These are phyloP conservation scores for Uromys caudimaculatus DNA, from an alignment of 2,797 vertebrate species.

Conservation along the genomic window DNA sequence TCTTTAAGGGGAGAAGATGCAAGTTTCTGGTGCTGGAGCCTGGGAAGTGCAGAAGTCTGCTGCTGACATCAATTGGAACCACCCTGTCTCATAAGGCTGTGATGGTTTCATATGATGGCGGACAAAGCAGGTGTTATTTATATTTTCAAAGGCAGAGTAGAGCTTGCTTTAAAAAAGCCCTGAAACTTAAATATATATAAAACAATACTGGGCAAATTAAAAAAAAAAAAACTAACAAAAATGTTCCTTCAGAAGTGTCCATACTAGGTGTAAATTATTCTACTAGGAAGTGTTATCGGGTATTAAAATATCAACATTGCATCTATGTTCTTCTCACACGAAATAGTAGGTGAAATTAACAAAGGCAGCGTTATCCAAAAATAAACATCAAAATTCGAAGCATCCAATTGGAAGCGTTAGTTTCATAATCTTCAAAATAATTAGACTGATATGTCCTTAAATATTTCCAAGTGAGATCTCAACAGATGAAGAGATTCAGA, in stretches of 20 bases:
- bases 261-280: neutral
- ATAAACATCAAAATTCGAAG: neutral
- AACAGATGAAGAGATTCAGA: neutral
- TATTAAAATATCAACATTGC: neutral
- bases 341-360: neutral
- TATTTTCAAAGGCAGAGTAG: neutral
- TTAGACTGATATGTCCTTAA: neutral
- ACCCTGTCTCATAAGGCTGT: neutral
- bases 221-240: neutral
- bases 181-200: neutral
- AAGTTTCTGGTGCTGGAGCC: neutral
- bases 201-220: neutral
- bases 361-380: neutral
- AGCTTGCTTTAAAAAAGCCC: neutral
- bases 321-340: neutral
- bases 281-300: neutral
- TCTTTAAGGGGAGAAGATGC: neutral
- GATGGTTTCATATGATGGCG: too few relatives aligned
- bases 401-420: neutral
- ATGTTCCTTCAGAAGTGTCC: neutral
- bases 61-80: neutral
- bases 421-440: neutral
- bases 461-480: slow-evolving; percentile 3
- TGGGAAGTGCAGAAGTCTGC: neutral
- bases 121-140: neutral